These are phyloP conservation scores for Lasius fuliginosus DNA, from an alignment of 2,888 invertebrate genomes.

Conservation along the genomic window DNA sequence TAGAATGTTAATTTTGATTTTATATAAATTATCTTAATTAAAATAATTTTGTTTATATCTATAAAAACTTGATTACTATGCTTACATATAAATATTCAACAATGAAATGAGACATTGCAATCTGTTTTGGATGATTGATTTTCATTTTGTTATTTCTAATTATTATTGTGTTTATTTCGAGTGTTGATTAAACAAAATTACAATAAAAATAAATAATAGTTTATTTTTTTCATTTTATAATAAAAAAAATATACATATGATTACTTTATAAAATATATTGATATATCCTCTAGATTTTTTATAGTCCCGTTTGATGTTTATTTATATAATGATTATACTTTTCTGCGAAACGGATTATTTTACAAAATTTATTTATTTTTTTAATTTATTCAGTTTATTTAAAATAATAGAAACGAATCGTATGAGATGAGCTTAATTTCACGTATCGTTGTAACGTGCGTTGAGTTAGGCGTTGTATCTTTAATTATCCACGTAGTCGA, in stretches of 20 bases:
- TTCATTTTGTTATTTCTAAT: too few relatives aligned
- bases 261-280: background rate
- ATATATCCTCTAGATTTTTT: background rate
- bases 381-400: slow-evolving; percentile 7
- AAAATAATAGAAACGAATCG: background rate
- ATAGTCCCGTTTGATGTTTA: background rate
- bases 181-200: too few relatives aligned
- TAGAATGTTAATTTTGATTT: background rate
- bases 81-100: background rate
- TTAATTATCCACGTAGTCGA: slow-evolving; percentile 81
- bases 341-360: background rate
- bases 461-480: slow-evolving; percentile 81
- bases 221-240: too few relatives aligned
- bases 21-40: background rate
- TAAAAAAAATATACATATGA: too few relatives aligned
- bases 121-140: too few relatives aligned
- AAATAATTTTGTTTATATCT: background rate
- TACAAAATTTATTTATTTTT: background rate
- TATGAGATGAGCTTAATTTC: slow-evolving; percentile 22
- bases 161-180: too few relatives aligned
- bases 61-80: background rate
- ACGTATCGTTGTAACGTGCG: slow-evolving; percentile 61
- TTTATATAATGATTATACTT: background rate
- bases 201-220: too few relatives aligned
- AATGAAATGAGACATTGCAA: too few relatives aligned